A percentile compares a stretch with the other conserved stretches of the same genome.
These are phyloP conservation scores for Lagopus muta DNA, from an alignment of 2,113 vertebrate genomes.

Conservation along the genomic window DNA sequence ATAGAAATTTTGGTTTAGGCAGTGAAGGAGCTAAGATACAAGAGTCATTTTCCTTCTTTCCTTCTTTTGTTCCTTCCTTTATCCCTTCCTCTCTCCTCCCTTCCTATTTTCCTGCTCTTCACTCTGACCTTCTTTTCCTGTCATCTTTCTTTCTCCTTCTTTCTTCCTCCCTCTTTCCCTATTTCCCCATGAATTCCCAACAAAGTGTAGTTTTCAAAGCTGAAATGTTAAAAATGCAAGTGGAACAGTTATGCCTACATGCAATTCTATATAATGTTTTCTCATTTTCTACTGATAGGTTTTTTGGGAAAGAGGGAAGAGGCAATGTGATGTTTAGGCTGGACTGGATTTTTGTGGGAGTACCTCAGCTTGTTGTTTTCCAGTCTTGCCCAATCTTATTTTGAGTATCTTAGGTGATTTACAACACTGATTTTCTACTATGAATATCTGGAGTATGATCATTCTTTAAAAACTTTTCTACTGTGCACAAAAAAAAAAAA, in stretches of 20 bases:
- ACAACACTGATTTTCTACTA: not conserved
- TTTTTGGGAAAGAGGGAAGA: not conserved
- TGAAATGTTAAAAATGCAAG: not conserved
- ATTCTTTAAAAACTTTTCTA: not conserved
- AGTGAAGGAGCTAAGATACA: not conserved
- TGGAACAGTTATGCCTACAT: not conserved
- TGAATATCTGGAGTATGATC: fast-evolving
- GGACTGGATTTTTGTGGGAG: not conserved
- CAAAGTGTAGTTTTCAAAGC: not conserved
- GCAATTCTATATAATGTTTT: not conserved
- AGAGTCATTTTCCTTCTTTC: not conserved
- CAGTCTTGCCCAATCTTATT: not conserved
- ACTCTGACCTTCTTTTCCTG: fast-evolving
- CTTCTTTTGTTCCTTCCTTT: not conserved
- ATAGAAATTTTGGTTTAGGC: not conserved
- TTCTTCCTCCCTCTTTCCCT: not conserved
- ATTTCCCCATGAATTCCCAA: not conserved
- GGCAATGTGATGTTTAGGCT: not conserved
- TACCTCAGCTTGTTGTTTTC: not conserved
- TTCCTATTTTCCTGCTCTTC: fast-evolving
- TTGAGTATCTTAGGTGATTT: not conserved
- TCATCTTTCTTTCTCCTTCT: fast-evolving
- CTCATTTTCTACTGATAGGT: not conserved
- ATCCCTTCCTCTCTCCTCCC: fast-evolving
- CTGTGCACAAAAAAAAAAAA: not conserved